Conservation (phyloP, 2,797 vertebrate genomes). For the Lacerta agilis region DNA sequence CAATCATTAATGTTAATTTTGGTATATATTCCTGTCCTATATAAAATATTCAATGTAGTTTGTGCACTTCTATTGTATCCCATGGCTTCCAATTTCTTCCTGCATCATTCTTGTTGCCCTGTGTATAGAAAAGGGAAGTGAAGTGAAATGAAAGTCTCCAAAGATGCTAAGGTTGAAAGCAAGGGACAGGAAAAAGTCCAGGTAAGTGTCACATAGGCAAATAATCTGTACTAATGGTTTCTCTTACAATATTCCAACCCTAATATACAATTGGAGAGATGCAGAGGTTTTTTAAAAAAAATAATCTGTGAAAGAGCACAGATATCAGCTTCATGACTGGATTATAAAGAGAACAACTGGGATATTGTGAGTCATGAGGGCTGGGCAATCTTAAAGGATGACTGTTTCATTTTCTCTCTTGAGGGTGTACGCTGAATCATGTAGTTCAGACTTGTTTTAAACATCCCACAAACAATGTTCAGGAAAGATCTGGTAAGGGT, state of each 20-base stretch:
- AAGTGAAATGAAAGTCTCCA: accelerated
- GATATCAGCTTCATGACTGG: not conserved
- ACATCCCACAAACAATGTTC: conserved; percentile 23
- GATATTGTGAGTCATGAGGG: not conserved
- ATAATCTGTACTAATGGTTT: not conserved
- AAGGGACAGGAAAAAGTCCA: not conserved
- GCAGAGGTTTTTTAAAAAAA: not conserved
- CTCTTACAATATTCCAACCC: no score
- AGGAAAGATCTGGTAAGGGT: not conserved
- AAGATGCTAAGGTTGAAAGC: not conserved
- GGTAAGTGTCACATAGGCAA: not conserved
- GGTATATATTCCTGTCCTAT: not conserved
- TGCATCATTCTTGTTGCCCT: not conserved
- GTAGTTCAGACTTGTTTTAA: not conserved
- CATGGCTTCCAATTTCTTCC: not conserved
- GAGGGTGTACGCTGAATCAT: conserved; percentile 26
- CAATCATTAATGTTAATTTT: not conserved
- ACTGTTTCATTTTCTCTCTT: not conserved
- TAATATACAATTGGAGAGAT: not conserved
- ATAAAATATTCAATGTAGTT: not conserved
- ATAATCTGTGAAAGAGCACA: not conserved
- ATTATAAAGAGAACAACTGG: not conserved
- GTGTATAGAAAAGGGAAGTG: not conserved
- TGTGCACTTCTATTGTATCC: not conserved
- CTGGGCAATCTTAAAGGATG: not conserved